These are phyloP conservation scores for Probosciger aterrimus DNA, from an alignment of 2,113 vertebrate genomes.

Conservation along the genomic window DNA sequence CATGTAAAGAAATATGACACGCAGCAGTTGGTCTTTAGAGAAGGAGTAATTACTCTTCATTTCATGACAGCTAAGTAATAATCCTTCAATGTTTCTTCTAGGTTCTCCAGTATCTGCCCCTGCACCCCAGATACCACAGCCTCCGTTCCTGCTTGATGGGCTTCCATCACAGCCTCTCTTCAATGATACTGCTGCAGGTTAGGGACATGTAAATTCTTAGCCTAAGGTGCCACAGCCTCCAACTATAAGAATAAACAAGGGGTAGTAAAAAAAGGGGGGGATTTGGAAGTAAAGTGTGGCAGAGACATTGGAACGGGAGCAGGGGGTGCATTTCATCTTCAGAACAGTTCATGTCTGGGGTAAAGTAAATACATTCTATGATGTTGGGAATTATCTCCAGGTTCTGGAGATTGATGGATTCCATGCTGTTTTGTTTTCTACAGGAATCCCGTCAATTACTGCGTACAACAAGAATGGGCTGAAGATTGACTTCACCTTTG, in stretches of 20 bases:
- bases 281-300: not conserved
- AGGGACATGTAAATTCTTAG: constrained; percentile 8
- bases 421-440: not conserved
- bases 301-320: not conserved
- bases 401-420: not conserved
- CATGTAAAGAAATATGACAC: not conserved
- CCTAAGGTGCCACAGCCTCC: not conserved
- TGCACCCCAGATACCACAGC: constrained; percentile 83
- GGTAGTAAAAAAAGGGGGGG: not conserved
- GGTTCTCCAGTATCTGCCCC: constrained; percentile 72
- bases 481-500: constrained; percentile 98
- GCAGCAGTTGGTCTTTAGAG: not conserved
- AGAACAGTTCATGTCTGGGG: not conserved
- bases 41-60: not conserved
- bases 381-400: not conserved
- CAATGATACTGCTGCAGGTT: constrained; percentile 93
- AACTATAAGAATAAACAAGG: not conserved
- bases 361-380: not conserved
- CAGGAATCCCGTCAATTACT: constrained; percentile 94
- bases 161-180: constrained; percentile 90
- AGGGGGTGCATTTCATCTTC: not conserved
- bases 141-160: constrained; percentile 90
- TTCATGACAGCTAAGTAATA: not conserved
- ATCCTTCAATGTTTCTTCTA: constrained; percentile 25
- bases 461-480: constrained; percentile 98